These are phyloP conservation scores for Euphonia xanthogaster DNA, from an alignment of 2,797 vertebrate genomes.

Conservation along the genomic window DNA sequence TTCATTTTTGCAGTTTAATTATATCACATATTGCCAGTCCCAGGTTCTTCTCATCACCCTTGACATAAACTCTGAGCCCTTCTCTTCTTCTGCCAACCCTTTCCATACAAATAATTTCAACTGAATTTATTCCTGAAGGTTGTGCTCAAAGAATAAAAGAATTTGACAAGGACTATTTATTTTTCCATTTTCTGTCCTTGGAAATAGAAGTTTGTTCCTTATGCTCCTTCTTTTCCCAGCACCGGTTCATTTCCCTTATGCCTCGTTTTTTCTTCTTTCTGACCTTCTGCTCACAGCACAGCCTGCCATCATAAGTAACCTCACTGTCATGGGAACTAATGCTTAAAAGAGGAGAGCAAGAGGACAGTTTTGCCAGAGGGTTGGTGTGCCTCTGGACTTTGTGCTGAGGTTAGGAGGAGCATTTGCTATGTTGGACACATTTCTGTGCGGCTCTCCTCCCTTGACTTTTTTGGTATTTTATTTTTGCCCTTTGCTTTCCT, in stretches of 20 bases:
- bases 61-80: background rate
- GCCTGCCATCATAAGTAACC: background rate
- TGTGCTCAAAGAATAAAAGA: background rate
- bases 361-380: background rate
- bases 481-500: background rate
- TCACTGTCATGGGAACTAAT: background rate
- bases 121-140: background rate
- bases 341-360: background rate
- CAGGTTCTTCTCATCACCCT: background rate
- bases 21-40: background rate
- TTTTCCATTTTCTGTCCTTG: background rate
- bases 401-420: background rate
- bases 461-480: background rate
- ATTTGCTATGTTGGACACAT: background rate
- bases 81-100: background rate
- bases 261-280: background rate
- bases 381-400: background rate
- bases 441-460: rapidly evolving
- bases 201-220: background rate
- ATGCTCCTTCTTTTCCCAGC: background rate
- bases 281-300: background rate
- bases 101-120: background rate
- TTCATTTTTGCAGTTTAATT: background rate
- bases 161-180: background rate
- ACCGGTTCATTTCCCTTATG: background rate